Conservation (phyloP, 2,888 invertebrate species). For the Trachelus stipa region DNA sequence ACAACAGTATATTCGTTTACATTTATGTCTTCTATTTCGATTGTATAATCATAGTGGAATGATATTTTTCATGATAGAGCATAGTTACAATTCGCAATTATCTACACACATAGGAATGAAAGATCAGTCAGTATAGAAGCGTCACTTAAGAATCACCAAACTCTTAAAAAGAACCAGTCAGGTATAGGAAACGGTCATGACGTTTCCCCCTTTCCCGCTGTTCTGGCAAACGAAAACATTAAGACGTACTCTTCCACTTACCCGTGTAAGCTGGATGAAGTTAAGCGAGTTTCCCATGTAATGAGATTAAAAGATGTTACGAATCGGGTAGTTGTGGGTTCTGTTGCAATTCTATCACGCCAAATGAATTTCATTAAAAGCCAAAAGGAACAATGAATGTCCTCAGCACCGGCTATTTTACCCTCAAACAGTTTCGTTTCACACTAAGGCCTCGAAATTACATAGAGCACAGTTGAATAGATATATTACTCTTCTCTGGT, state of each 20-base stretch:
- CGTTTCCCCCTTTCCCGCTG: no score
- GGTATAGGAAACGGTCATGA: no score
- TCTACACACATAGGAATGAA: background rate
- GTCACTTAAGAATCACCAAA: background rate
- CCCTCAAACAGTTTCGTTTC: background rate
- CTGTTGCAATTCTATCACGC: background rate
- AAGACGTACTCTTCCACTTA: no score
- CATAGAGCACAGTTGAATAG: background rate
- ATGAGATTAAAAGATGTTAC: background rate
- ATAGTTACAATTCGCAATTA: background rate
- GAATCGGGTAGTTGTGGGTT: background rate
- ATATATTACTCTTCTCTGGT: background rate
- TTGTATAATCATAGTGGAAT: background rate
- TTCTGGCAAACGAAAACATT: no score
- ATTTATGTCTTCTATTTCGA: background rate
- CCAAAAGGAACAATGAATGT: background rate
- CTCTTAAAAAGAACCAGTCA: background rate
- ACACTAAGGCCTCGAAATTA: background rate
- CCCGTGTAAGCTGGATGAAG: no score
- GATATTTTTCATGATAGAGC: background rate
- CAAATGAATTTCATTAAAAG: background rate
- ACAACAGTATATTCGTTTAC: slow-evolving; percentile 4
- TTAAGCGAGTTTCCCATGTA: no score
- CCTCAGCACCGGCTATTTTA: background rate
- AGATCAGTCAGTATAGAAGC: background rate